Conservation (phyloP, 2,888 invertebrate genomes). For the Argyresthia albistria region DNA sequence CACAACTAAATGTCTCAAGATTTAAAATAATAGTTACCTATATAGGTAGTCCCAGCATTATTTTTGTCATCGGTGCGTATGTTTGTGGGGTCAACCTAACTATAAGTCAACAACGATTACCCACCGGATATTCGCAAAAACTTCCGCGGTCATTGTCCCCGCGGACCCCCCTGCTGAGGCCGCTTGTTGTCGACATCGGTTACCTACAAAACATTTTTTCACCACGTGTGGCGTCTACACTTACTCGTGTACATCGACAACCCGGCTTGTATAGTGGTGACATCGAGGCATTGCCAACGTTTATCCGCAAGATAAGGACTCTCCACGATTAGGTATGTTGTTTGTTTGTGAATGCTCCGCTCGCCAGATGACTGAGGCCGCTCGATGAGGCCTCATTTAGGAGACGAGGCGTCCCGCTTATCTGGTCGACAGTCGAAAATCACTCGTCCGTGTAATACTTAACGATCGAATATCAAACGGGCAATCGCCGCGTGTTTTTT, state of each 20-base stretch:
- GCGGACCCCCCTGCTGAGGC: conserved; percentile 21
- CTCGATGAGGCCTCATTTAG: conserved; percentile 47
- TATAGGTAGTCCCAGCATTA: too few relatives aligned
- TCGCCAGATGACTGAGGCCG: too few relatives aligned
- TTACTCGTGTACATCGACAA: too few relatives aligned
- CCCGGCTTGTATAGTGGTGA: too few relatives aligned
- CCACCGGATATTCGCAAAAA: conserved; percentile 44
- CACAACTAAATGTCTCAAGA: too few relatives aligned
- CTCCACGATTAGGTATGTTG: conserved; percentile 30
- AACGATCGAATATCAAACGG: neutral
- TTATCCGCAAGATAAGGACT: conserved; percentile 14
- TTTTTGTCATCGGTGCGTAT: too few relatives aligned
- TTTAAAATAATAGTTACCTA: too few relatives aligned
- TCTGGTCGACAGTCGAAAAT: conserved; percentile 47
- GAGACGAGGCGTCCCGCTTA: conserved; percentile 56
- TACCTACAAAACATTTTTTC: too few relatives aligned
- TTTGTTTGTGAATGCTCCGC: conserved; percentile 39
- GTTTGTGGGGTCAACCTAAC: too few relatives aligned
- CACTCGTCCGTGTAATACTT: conserved; percentile 39
- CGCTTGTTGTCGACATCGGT: conserved; percentile 14
- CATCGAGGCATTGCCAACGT: too few relatives aligned
- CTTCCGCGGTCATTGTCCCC: conserved; percentile 45
- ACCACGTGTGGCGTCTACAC: too few relatives aligned
- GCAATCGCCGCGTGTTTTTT: neutral
- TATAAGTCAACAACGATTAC: neutral